Conservation (phyloP, 2,113 vertebrate species). For the Microtus richardsoni region DNA sequence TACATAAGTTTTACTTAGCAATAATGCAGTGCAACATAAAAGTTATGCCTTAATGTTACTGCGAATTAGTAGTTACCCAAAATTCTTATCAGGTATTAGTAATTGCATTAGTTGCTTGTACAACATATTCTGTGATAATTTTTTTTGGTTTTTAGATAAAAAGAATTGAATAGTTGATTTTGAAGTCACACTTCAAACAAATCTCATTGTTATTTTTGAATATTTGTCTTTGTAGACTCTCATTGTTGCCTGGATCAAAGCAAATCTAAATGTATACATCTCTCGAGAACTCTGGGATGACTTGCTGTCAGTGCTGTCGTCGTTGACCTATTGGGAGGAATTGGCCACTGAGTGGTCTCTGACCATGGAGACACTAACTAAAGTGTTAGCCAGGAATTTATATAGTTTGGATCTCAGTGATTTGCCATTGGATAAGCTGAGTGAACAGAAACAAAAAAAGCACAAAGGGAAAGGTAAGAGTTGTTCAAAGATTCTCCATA, state of each 20-base stretch:
- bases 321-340: conserved; percentile 98
- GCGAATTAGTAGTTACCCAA: neutral
- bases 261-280: conserved; percentile 97
- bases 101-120: conserved; percentile 8
- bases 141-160: conserved; percentile 54
- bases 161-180: conserved; percentile 56
- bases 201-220: conserved; percentile 62
- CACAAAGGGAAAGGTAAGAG: conserved; percentile 98
- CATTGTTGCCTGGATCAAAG: conserved; percentile 99
- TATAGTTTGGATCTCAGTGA: conserved; percentile 97
- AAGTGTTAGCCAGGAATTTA: conserved; percentile 98
- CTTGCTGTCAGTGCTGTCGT: conserved; percentile 95
- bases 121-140: neutral
- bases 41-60: conserved; percentile 11
- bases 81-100: conserved; percentile 17
- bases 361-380: conserved; percentile 99
- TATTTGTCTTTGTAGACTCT: conserved; percentile 92
- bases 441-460: conserved; percentile 99
- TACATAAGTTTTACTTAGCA: conserved; percentile 24
- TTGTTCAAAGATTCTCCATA: neutral
- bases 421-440: conserved; percentile 97
- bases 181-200: conserved; percentile 33
- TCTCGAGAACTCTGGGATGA: conserved; percentile 99
- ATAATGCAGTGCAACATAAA: conserved; percentile 17
- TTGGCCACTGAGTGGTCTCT: conserved; percentile 99